These are phyloP conservation scores for Crematogaster levior DNA, from an alignment of 2,888 invertebrate genomes.

Conservation along the genomic window DNA sequence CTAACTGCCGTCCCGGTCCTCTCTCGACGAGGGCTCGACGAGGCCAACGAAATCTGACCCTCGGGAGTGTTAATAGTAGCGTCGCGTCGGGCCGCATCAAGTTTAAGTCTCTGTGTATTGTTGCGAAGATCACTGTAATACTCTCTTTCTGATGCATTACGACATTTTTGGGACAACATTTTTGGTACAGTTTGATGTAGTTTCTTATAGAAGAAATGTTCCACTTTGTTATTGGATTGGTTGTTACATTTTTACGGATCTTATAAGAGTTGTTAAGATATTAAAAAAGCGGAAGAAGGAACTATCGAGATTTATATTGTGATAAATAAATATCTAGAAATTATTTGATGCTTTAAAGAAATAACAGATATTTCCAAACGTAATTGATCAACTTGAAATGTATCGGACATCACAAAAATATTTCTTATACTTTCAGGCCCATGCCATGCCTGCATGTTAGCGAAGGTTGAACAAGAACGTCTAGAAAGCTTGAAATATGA, in stretches of 20 bases:
- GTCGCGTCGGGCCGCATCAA: constrained; percentile 14
- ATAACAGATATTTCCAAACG: neutral
- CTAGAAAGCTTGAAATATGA: constrained; percentile 83
- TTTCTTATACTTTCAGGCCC: constrained; percentile 72
- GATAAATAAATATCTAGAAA: neutral
- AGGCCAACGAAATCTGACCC: constrained; percentile 71
- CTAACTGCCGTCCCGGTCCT: constrained; percentile 64
- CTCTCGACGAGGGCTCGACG: constrained; percentile 55
- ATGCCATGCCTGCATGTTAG: constrained; percentile 80
- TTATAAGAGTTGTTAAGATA: neutral
- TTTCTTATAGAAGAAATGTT: neutral
- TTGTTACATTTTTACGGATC: neutral
- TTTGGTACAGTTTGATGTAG: neutral
- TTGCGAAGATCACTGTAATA: neutral
- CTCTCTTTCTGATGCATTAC: neutral
- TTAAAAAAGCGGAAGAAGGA: neutral
- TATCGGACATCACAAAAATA: neutral
- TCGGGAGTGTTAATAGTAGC: constrained; percentile 59
- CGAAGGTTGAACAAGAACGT: constrained; percentile 81
- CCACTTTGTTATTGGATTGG: neutral
- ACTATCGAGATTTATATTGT: neutral
- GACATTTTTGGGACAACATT: neutral
- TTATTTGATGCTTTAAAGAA: neutral
- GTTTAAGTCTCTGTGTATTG: constrained; percentile 16
- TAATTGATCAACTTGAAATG: neutral